Conservation (phyloP, 2,797 vertebrate species). For the Moxostoma hubbsi region DNA sequence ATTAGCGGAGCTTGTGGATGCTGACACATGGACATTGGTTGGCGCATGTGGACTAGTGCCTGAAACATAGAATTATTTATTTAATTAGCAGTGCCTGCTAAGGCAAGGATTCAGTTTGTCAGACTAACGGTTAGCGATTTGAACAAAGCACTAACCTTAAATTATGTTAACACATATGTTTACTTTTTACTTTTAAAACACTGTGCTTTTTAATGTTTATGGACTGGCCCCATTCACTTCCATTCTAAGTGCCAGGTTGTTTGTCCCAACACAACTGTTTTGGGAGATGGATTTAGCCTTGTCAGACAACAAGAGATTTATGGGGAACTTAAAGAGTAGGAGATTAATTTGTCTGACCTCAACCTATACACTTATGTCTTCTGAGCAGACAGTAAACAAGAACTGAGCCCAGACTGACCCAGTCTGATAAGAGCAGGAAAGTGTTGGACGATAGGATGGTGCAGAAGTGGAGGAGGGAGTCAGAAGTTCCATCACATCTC, state of each 20-base stretch:
- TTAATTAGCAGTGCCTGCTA: conserved; percentile 20
- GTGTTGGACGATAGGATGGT: neutral
- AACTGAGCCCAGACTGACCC: conserved; percentile 3
- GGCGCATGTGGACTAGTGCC: conserved; percentile 99
- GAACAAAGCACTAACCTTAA: neutral
- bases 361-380: conserved; percentile 10
- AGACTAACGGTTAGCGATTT: neutral
- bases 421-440: conserved; percentile 29
- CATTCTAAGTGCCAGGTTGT: neutral
- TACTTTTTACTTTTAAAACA: neutral
- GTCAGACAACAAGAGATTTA: conserved; percentile 19
- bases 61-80: conserved; percentile 63
- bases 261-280: neutral
- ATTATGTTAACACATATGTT: neutral
- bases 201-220: neutral
- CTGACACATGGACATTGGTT: conserved; percentile 88
- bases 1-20: conserved; percentile 93
- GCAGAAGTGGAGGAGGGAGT: conserved; percentile 11
- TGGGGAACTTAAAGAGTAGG: neutral
- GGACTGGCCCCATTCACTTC: no score
- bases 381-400: conserved; percentile 24
- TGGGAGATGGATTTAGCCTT: neutral
- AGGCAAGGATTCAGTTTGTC: neutral
- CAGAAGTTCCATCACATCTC: conserved; percentile 10
- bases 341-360: conserved; percentile 11